Evolutionary conservation across 2,888 invertebrate species (phyloP), one percentile per base, ranked within the genome.

Genomic region (Heliconius aoede): DNA sequence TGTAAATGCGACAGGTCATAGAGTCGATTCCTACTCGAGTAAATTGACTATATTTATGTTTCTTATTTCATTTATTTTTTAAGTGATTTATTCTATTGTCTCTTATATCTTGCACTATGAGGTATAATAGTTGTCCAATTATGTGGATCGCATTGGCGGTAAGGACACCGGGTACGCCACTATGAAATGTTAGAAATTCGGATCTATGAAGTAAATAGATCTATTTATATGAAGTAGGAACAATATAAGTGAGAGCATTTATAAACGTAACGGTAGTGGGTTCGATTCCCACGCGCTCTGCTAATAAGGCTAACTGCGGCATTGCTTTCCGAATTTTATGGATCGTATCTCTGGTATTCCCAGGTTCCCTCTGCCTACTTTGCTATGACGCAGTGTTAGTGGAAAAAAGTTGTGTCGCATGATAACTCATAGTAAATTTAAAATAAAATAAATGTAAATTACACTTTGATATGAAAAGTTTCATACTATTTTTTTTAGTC

Each of bases 171-270:
- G 80, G 77, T 79, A 76, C 74, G 71, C 79, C 79, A 36, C 73
- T 77, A 81, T 78, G 81, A 83, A 82, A 84, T 84, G 82, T 80
- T 80, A 82, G 78, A 82, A 83, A 82, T 84, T 80, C 81, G 72
- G 64, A n/a, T 67, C 30, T 21, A 46, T 40, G 28, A 26, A 58
- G 46, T 71, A 55, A 72, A 72, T 46, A 30, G 4, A 32, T 26
- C 58, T 74, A 46, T 28, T 8, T 32, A 11, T 18, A n/a, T 62
- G 9, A 62, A 0, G 3, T 55, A 55, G n/a, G 55, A n/a, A 55
- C n/a, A 55, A n/a, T n/a, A 4, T 7, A 46, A 18, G 21, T 18
- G 46, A 21, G 0, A 55, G 9, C 8, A n/a, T n/a, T 55, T 46
- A 18, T 46, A 18, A 7, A 46, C 46, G 46, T 18, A 18, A 18